Base-by-base conservation (phyloP, 2,113 vertebrate species). In the Bos indicus region DNA sequence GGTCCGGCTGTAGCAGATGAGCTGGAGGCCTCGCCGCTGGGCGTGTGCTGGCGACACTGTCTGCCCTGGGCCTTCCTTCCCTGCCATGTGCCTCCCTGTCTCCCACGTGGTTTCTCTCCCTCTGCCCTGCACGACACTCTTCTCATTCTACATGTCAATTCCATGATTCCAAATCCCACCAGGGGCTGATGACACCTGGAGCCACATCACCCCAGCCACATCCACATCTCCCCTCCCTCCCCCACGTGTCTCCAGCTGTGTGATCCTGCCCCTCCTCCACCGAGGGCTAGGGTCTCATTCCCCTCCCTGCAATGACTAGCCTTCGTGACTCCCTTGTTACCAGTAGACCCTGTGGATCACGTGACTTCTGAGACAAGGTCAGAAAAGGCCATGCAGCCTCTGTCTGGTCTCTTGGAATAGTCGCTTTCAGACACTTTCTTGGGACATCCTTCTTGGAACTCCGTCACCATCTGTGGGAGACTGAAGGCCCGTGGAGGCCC, bases 1-100 rank as follows among this genome's bases (percentile, higher is more conserved):
- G 28, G 19, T 28, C 43, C 2, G 81, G 21, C 28, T 14, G 30
- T 10, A 25, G 62, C 28, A 6, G 51, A 43, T 13, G 40, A 26
- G 26, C 51, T 2, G 26, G 52, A n/a, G 13, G 19, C n/a, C 30
- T 33, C 3, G 26, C n/a, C 2, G 0, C n/a, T 4, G 15, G 25
- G 16, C 1, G 0, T 12, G 87, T 1, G 15, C 4, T 13, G 64
- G 23, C 5, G 11, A 21, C 13, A 3, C 23, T 7, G 2, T n/a
- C 0, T 0, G 2, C 33, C 19, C 56, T 60, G 16, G 40, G 30
- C 36, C 33, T 23, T 21, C 56, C 36, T 3, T 26, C 46, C 14
- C 33, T 26, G 30, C 2, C 8, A 2, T 3, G 40, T 2, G 2
- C 4, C 16, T 52, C 40, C 28, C 51, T 23, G 7, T 54, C 43